phyloP scores from a whole-genome alignment of 2,888 invertebrate species.

The Heliconius aoede region DNA sequence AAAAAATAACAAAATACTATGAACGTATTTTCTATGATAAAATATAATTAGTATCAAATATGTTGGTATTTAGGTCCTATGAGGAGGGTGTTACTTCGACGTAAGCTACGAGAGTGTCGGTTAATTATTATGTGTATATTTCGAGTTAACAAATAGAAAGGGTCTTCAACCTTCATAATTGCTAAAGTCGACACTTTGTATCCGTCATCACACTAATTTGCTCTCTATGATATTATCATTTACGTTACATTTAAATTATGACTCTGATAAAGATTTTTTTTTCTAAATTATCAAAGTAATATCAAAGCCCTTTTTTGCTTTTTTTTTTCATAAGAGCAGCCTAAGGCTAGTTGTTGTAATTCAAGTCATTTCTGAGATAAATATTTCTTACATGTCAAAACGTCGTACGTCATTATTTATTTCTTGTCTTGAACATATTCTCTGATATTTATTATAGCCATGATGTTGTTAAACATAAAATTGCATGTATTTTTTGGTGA shows the following conservation, averaged over 20 bases:
- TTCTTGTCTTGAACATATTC: not conserved
- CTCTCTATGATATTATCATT: constrained; percentile 31
- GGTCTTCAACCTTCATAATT: constrained; percentile 36
- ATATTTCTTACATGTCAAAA: not conserved
- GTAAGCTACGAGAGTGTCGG: constrained; percentile 34
- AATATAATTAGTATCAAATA: constrained; percentile 26
- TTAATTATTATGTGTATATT: constrained; percentile 46
- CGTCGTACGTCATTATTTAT: not conserved
- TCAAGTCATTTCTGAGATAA: not conserved
- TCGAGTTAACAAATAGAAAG: constrained; percentile 33
- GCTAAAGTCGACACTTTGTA: constrained; percentile 40
- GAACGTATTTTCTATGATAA: not conserved
- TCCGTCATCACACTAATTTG: constrained; percentile 29
- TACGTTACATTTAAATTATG: constrained; percentile 1
- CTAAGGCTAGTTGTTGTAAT: not conserved
- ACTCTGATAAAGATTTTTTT: not conserved
- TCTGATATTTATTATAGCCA: not conserved
- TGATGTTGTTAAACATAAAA: not conserved
- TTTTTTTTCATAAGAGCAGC: not conserved
- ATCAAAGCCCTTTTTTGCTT: too few relatives aligned
- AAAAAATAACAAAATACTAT: not conserved
- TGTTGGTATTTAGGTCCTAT: constrained; percentile 31
- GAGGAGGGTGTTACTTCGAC: constrained; percentile 34
- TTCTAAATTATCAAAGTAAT: not conserved
- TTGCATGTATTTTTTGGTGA: not conserved